These are phyloP conservation scores for Holothuria leucospilota DNA, from an alignment of 53 echinoderm and acorn worm species.

Conservation along the genomic window DNA sequence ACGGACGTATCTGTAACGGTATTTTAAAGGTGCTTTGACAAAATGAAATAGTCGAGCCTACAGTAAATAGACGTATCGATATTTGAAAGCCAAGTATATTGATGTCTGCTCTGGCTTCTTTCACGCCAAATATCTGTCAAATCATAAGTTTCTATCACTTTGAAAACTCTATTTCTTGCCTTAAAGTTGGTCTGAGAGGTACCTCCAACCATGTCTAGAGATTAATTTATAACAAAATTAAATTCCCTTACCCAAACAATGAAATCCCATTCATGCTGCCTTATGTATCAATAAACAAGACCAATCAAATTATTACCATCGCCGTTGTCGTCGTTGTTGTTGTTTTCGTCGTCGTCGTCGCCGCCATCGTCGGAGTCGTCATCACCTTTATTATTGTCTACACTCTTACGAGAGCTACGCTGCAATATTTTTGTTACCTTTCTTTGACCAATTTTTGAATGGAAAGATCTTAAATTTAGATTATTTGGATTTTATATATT, in stretches of 20 bases:
- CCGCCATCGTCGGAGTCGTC: no score
- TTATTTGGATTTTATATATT: no score
- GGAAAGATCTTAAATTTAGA: no score
- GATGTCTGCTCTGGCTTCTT: background rate
- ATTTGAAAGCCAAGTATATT: conserved; percentile 39
- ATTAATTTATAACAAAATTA: conserved; percentile 25
- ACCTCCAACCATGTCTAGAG: conserved; percentile 26
- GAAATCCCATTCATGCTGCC: conserved; percentile 1
- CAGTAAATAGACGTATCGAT: conserved; percentile 6
- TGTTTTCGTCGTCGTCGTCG: background rate
- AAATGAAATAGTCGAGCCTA: background rate
- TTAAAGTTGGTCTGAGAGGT: conserved; percentile 1
- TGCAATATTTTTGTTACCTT: no score
- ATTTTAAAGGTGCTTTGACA: conserved; percentile 1
- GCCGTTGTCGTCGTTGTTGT: conserved; percentile 40
- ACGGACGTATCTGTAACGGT: background rate
- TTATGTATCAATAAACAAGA: conserved; percentile 35
- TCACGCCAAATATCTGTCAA: conserved; percentile 5
- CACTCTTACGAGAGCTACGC: no score
- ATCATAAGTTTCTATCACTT: background rate
- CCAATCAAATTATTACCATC: conserved; percentile 33
- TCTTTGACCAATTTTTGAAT: no score
- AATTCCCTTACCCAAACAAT: conserved; percentile 40
- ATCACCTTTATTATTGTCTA: no score
- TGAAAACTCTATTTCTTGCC: conserved; percentile 9